Conservation (phyloP, 1,140 invertebrate genomes). For the Caenorhabditis briggsae region DNA sequence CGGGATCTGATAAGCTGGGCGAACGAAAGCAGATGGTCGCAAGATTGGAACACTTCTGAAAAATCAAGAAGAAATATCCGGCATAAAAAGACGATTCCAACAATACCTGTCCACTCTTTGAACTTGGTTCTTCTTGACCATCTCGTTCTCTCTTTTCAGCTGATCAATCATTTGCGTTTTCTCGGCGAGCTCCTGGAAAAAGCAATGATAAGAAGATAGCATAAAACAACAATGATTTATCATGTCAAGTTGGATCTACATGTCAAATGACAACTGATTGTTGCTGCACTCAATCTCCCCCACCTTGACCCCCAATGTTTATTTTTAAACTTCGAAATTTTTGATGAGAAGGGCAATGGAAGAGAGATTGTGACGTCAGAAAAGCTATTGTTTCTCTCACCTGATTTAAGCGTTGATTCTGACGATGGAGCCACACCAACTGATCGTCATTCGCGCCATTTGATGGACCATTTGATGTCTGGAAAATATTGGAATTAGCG, state of each 20-base stretch:
- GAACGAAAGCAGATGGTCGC: constrained; percentile 66
- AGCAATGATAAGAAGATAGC: constrained; percentile 4
- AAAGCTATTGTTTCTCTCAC: constrained; percentile 1
- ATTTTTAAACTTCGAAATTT: constrained; percentile 21
- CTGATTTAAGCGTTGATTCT: constrained; percentile 58
- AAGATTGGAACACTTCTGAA: constrained; percentile 27
- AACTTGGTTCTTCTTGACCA: not conserved
- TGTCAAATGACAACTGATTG: constrained; percentile 34
- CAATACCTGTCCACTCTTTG: constrained; percentile 14
- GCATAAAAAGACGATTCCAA: not conserved
- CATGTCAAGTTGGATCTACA: constrained; percentile 56
- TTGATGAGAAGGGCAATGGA: not conserved
- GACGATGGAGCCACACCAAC: constrained; percentile 52
- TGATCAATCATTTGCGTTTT: constrained; percentile 64
- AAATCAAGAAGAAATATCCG: not conserved
- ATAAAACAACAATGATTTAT: constrained; percentile 53
- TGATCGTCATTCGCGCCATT: constrained; percentile 56
- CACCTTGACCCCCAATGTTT: constrained; percentile 18
- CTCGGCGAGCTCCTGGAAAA: constrained; percentile 62
- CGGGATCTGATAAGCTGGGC: constrained; percentile 60
- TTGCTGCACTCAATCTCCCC: constrained; percentile 44
- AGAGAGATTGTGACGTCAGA: constrained; percentile 26
- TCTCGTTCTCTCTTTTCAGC: constrained; percentile 63
- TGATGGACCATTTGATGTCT: constrained; percentile 41
- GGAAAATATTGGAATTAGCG: no score